Evolutionary conservation across 2,888 invertebrate genomes (phyloP), one percentile per base, ranked within the genome.

Genomic region (Eupithecia tripunctaria): DNA sequence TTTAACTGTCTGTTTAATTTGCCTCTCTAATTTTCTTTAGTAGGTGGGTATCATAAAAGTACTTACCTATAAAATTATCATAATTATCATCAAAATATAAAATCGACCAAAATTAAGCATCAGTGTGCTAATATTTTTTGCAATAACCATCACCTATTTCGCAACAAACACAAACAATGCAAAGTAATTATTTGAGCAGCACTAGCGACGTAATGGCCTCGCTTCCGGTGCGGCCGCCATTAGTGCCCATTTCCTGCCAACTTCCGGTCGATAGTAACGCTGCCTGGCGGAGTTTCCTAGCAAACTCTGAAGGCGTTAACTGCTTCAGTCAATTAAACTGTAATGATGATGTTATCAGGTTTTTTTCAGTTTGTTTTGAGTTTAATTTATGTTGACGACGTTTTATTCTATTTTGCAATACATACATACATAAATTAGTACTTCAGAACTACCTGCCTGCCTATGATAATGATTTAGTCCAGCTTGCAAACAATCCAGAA

Each of bases 111-210:
- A 21, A 38, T 25, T 21, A 36, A 21, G 4, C 7, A n/a, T 63
- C 36, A 38, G 10, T 0, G 6, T 64, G 14, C 18, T 64, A 64
- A 64, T 71, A 59, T 71, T 71, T 71, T 75, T 73, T 68, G 65
- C 80, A 67, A 80, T 81, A 80, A 80, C 77, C 72, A 79, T 81
- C 78, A 79, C 74, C 77, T 80, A 83, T 83, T 82, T 82, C 79
- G 82, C 82, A 85, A 80, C 82, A 84, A 87, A 86, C 86, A 69
- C 72, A 76, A 80, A 79, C 79, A 64, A 64, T 64, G 81, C 78
- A 86, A 88, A 85, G 91, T 91, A 92, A 92, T 92, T 92, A 93
- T 93, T 93, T 93, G 93, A 90, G 87, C 87, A 90, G 89, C 91
- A 88, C 91, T 91, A 91, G 86, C 85, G 84, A 80, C 84, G 88